Percentiles rank a stretch among this genome's conserved stretches.
These are phyloP conservation scores for Mionectes macconnelli DNA, from an alignment of 2,113 vertebrate genomes.

Conservation along the genomic window DNA sequence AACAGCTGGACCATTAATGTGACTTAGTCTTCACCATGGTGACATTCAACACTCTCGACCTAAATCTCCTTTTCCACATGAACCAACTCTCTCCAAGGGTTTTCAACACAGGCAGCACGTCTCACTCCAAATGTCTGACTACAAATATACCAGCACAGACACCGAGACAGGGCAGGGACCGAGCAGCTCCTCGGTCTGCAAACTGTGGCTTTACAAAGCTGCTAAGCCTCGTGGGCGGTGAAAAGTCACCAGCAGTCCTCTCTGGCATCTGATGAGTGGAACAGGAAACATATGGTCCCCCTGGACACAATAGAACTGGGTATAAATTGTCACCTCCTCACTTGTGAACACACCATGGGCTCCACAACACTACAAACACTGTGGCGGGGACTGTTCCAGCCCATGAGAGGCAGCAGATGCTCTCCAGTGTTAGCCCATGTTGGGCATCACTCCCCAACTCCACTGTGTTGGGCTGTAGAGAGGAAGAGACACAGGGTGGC, in stretches of 20 bases:
- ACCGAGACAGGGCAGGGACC: rapidly evolving
- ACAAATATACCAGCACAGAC: background rate
- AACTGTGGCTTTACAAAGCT: background rate
- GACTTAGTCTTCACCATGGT: background rate
- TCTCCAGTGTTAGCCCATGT: background rate
- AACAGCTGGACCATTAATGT: background rate
- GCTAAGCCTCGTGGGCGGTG: rapidly evolving
- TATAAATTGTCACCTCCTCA: background rate
- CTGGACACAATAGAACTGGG: background rate
- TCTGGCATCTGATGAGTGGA: background rate
- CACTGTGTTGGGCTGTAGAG: rapidly evolving
- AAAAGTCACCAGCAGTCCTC: background rate
- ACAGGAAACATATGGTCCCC: background rate
- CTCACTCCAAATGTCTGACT: background rate
- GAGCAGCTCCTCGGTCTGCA: rapidly evolving
- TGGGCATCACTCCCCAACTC: background rate
- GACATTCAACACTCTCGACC: background rate
- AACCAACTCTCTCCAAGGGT: background rate
- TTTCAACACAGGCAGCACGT: rapidly evolving
- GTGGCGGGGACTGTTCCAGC: background rate
- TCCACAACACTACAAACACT: background rate
- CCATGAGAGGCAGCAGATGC: background rate
- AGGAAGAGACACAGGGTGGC: rapidly evolving
- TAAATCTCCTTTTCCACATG: background rate
- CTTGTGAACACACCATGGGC: background rate